Evolutionary conservation across 2,113 vertebrate genomes (phyloP), one percentile per base, ranked within the genome.

Genomic region (Atractosteus spatula): DNA sequence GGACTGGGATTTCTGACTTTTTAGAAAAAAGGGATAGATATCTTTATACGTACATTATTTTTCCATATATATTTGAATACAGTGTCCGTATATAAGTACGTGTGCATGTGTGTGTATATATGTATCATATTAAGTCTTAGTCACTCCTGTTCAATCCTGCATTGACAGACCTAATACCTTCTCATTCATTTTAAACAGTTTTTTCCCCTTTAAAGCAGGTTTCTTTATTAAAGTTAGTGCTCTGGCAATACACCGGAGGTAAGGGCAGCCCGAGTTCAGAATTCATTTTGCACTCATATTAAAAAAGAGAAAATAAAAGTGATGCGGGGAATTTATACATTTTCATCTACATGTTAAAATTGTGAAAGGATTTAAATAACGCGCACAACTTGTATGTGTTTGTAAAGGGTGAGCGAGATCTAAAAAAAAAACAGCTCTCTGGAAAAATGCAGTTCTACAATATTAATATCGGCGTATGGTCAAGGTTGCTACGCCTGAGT

Each of bases 161-260:
- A 92, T 93, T 94, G 94, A 95, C 93, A 92, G 91, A 93, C 93
- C 87, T 93, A 90, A 87, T 85, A 94, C 94, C 93, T 94, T 93
- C 95, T 95, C 91, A 93, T 93, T 94, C 93, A 94, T 93, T 95
- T 96, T 95, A 93, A 97, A 96, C 93, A 95, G 93, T 94, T 93
- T 64, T 29, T 64, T 3, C 11, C 17, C 86, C 83, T 82, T 84
- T 82, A 81, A 85, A 87, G 47, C 86, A 85, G 93, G 95, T 95
- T 95, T 94, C 89, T 92, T 97, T 95, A 98, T 98, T 95, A 96
- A 98, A 97, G 96, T 95, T 95, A 93, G 94, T 91, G 91, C 92
- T 94, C 93, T 94, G 93, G 91, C 91, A 84, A 90, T 88, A 89
- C 89, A 76, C 83, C 85, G 82, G 90, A 91, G 90, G 89, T 92